Evolutionary conservation across 2,113 vertebrate species (phyloP), one percentile per base, ranked within the genome.

Genomic region (Dasyornis broadbenti): DNA sequence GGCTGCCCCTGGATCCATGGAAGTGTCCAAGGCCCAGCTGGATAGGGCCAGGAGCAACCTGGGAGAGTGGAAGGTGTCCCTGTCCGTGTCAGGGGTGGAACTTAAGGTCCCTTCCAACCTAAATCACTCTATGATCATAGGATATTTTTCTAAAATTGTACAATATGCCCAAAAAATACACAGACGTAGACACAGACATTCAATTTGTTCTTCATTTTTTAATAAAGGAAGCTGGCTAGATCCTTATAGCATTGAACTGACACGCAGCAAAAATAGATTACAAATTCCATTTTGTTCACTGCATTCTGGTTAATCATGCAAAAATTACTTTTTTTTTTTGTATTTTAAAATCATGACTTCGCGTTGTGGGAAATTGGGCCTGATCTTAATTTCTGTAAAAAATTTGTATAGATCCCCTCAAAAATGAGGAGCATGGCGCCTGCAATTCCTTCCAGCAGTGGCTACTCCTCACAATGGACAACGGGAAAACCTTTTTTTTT

Each of bases 291-390:
- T 68, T 47, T 64, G 2, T 63, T 45, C 16, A 20, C 8, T 68
- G 8, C 1, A 45, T 75, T 87, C 35, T 72, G 4, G 4, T 50
- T 63, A 79, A 76, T 31, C 7, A 5, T 35, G 11, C 39, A 35
- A 71, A 80, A 70, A 20, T 8, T 5, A 9, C 21, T 27, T 64
- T 89, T 47, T 23, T 27, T 64, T 89, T 47, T 14, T 57, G 0
- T n/a, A 27, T 89, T 65, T 69, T 44, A 33, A 79, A 85, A 65
- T 8, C 2, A 22, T 35, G 1, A 37, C 52, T 93, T 83, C 6
- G 2, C 2, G 10, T 53, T 6, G 4, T n/a, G 13, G 2, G 45
- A 56, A n/a, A 26, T 47, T 39, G 3, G 7, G 11, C 30, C 10
- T 56, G 22, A 39, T 56, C 11, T n/a, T 54, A 0, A 17, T 12